Conservation (phyloP, 2,113 vertebrate species). For the Syngnathus floridae region DNA sequence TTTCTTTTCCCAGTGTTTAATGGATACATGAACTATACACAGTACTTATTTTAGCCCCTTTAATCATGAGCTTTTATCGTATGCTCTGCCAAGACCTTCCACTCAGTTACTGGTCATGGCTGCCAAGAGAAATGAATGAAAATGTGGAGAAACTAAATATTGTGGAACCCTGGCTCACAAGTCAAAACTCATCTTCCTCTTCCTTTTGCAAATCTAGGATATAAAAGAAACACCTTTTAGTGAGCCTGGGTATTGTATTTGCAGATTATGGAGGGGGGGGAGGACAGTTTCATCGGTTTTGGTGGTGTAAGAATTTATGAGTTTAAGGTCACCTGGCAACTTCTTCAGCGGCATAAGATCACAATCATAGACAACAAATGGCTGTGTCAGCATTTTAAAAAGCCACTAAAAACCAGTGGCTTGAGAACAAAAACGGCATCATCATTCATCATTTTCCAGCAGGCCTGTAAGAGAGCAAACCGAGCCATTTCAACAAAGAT, state of each 20-base stretch:
- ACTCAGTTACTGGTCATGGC: slow-evolving; percentile 49
- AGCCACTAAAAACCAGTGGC: slow-evolving; percentile 27
- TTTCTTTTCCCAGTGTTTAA: slow-evolving; percentile 66
- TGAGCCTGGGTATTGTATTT: slow-evolving; percentile 50
- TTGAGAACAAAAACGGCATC: slow-evolving; percentile 26
- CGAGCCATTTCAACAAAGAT: slow-evolving; percentile 8
- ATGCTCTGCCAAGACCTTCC: slow-evolving; percentile 68
- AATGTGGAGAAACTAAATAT: slow-evolving; percentile 69
- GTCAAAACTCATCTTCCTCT: slow-evolving; percentile 56
- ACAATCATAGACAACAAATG: slow-evolving; percentile 33
- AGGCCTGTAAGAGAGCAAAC: slow-evolving; percentile 17
- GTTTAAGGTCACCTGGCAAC: slow-evolving; percentile 33
- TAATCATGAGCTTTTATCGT: slow-evolving; percentile 71
- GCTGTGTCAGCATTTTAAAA: slow-evolving; percentile 37
- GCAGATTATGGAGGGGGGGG: slow-evolving; percentile 16
- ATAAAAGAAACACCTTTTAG: slow-evolving; percentile 54
- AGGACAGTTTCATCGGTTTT: slow-evolving; percentile 26
- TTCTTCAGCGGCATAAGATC: slow-evolving; percentile 36
- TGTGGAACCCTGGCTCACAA: slow-evolving; percentile 57
- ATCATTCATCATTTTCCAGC: slow-evolving; percentile 35
- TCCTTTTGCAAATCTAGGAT: slow-evolving; percentile 46
- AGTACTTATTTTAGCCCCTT: slow-evolving; percentile 71
- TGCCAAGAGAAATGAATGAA: slow-evolving; percentile 73
- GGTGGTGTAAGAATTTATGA: slow-evolving; percentile 23
- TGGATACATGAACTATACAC: slow-evolving; percentile 72